A percentile compares a stretch with the other conserved stretches of the same genome.
phyloP scores from a whole-genome alignment of 2,113 vertebrate genomes.

The Pantherophis guttatus region DNA sequence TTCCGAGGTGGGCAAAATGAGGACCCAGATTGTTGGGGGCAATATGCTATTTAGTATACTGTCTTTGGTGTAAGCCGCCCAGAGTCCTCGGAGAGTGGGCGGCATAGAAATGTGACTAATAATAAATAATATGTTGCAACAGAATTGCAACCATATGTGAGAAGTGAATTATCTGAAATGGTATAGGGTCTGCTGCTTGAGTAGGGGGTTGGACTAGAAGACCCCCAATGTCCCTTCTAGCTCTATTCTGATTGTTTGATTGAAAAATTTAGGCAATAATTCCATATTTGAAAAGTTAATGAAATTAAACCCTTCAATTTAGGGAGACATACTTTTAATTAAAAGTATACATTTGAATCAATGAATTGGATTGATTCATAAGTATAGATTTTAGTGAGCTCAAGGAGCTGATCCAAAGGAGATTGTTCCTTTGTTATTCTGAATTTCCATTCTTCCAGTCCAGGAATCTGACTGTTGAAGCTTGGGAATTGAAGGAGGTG shows the following conservation, averaged over 20 bases:
- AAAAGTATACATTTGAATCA: background rate
- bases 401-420: background rate
- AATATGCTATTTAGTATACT: too few species aligned
- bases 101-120: too few species aligned
- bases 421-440: background rate
- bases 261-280: background rate
- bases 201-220: background rate
- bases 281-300: background rate
- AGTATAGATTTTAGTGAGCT: background rate
- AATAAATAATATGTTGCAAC: background rate
- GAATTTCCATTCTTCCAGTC: background rate
- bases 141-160: background rate
- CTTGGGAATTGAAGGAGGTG: background rate
- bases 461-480: background rate
- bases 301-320: background rate
- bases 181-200: background rate
- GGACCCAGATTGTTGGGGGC: too few species aligned
- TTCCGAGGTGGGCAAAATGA: too few species aligned
- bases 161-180: background rate
- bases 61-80: too few species aligned
- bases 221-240: background rate
- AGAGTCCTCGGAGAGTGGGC: too few species aligned
- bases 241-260: background rate
- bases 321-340: background rate
- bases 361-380: background rate